These are phyloP conservation scores for Dipus sagitta DNA, from an alignment of 2,797 vertebrate species.

Conservation along the genomic window DNA sequence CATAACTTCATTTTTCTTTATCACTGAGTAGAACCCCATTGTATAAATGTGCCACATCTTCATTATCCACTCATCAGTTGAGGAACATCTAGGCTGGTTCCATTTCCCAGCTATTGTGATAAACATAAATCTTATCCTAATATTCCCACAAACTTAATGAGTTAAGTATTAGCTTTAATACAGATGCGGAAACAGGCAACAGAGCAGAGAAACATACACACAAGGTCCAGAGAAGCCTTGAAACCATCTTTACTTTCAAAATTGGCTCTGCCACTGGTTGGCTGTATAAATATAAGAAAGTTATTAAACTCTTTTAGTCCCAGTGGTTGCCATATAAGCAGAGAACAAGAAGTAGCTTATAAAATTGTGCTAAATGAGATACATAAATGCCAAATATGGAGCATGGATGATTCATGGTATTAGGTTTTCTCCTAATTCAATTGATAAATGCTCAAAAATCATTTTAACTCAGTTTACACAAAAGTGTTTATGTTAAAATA, in stretches of 20 bases:
- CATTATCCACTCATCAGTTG: too few relatives aligned
- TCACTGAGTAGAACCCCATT: too few relatives aligned
- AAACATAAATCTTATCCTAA: not conserved
- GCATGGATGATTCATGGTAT: constrained; percentile 5
- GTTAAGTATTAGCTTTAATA: constrained; percentile 13
- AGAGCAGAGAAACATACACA: not conserved
- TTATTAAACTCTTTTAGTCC: not conserved
- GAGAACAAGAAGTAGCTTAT: not conserved
- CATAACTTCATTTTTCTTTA: too few relatives aligned
- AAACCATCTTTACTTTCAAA: constrained; percentile 27
- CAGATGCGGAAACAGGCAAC: constrained; percentile 45
- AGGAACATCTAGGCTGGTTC: too few relatives aligned
- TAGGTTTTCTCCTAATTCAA: not conserved
- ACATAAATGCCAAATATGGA: not conserved
- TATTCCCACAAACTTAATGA: not conserved
- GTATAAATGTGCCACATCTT: too few relatives aligned
- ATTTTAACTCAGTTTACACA: constrained; percentile 36
- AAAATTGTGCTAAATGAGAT: constrained; percentile 1
- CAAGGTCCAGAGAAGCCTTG: too few relatives aligned
- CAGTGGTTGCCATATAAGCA: not conserved
- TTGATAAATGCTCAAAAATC: constrained; percentile 9
- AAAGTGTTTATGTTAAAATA: not conserved
- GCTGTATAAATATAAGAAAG: not conserved
- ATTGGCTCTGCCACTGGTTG: not conserved
- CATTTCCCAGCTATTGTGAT: too few relatives aligned